Percentiles rank a stretch among this genome's conserved stretches.
These are phyloP conservation scores for Neopipo cinnamomea DNA, from an alignment of 2,113 vertebrate species.

Conservation along the genomic window DNA sequence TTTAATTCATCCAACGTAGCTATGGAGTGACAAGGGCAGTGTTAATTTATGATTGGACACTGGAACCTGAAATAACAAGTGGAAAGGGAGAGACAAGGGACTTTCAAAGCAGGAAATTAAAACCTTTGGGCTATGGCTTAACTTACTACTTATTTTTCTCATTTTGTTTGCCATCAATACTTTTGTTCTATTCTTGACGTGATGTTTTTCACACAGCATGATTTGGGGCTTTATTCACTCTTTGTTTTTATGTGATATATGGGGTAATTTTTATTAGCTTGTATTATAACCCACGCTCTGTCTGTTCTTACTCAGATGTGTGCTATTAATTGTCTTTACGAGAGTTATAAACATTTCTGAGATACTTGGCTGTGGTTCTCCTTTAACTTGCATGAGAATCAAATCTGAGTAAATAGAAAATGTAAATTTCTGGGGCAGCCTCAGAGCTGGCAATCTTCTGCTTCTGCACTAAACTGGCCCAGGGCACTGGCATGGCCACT, in stretches of 20 bases:
- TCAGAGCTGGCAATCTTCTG: neutral
- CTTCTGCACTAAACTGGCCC: neutral
- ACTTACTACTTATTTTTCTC: conserved; percentile 11
- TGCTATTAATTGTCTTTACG: neutral
- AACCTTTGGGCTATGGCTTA: conserved; percentile 14
- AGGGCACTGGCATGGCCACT: fast-evolving
- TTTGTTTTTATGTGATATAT: neutral
- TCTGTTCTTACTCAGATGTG: neutral
- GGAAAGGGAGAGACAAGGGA: neutral
- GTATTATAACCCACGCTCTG: neutral
- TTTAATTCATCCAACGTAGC: neutral
- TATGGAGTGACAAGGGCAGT: neutral
- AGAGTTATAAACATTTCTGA: neutral
- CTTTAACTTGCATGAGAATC: neutral
- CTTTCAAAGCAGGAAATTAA: conserved; percentile 45
- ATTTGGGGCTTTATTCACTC: neutral
- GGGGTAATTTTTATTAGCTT: neutral
- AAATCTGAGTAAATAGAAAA: neutral
- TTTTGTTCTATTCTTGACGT: neutral
- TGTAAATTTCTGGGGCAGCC: neutral
- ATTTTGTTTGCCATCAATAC: neutral
- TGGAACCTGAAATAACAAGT: neutral
- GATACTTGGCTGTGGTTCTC: neutral
- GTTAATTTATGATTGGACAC: conserved; percentile 4
- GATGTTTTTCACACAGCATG: neutral